Base-by-base conservation (phyloP, 2,113 vertebrate species). In the Dasypus novemcinctus region DNA sequence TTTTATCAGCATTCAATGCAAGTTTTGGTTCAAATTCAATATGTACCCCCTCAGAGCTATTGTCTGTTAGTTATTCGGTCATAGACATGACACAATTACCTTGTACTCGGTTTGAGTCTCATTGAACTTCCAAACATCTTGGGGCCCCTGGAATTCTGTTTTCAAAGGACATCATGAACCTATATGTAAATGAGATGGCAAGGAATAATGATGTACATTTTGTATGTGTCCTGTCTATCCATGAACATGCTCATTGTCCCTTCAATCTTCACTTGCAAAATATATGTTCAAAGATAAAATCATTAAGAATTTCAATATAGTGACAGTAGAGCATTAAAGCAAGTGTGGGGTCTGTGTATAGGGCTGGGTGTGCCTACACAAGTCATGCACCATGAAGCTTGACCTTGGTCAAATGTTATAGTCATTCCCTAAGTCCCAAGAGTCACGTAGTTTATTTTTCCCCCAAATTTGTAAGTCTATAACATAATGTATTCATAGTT, bases 11-110 rank as follows among this genome's bases (percentile, higher is more conserved):
- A 52, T 74, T 66, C 41, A 38, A 89, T 78, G 13, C 17, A 23
- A 57, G 23, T 33, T 88, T 5, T 84, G 20, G 0, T 41, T 17
- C 64, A 74, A 79, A 68, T 41, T 18, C 5, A 18, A 79, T 17
- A 0, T 27, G 1, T n/a, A 11, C 2, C 7, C 5, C 38, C 29
- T 43, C n/a, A 57, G 25, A 4, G 20, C n/a, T n/a, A 11, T 78
- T 31, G 54, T 11, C 1, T 6, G 15, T 25, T 61, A 9, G 11
- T 90, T 38, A 33, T 12, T 63, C 4, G 11, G 12, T 2, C 25
- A 72, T 38, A 33, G 6, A 69, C 38, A 17, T 57, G 68, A 33
- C 21, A 49, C 15, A 13, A 3, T 72, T 3, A 76, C 0, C 0
- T 46, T 49, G 13, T 38, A 18, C 1, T 11, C 72, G 2, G 20